Evolutionary conservation across 1,140 invertebrate genomes (phyloP).

Genomic region (Brachionus rotundiformis): DNA sequence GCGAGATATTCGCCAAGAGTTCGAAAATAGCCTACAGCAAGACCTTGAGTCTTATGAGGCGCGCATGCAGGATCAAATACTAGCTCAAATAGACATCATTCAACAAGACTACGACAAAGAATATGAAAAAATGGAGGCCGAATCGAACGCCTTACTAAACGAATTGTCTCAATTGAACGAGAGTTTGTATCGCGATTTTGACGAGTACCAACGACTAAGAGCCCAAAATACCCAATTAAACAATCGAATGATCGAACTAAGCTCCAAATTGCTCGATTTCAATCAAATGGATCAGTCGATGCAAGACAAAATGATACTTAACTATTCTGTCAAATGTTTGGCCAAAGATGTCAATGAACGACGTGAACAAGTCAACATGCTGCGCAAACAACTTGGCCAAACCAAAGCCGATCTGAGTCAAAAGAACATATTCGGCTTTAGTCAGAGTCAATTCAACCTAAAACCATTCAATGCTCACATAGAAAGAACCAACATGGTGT

Average conservation of each 20-base stretch:
- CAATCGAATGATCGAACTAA: conserved; percentile 15
- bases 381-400: background rate
- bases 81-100: background rate
- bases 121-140: background rate
- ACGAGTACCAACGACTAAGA: background rate
- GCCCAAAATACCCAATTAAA: background rate
- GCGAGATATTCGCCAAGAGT: conserved; percentile 14
- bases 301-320: conserved; percentile 16
- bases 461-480: conserved; percentile 1
- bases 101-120: conserved; percentile 2
- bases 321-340: conserved; percentile 2
- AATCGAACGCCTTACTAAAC: background rate
- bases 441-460: background rate
- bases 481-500: background rate
- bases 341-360: background rate
- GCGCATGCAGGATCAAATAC: background rate
- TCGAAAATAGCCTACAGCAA: background rate
- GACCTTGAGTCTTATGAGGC: background rate
- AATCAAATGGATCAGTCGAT: background rate
- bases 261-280: background rate
- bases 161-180: conserved; percentile 3
- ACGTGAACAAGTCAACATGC: background rate
- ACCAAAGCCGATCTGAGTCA: background rate
- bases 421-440: background rate
- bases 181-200: background rate